Base-by-base conservation (phyloP, 2,888 invertebrate genomes). In the Azorinus chamasolen region DNA sequence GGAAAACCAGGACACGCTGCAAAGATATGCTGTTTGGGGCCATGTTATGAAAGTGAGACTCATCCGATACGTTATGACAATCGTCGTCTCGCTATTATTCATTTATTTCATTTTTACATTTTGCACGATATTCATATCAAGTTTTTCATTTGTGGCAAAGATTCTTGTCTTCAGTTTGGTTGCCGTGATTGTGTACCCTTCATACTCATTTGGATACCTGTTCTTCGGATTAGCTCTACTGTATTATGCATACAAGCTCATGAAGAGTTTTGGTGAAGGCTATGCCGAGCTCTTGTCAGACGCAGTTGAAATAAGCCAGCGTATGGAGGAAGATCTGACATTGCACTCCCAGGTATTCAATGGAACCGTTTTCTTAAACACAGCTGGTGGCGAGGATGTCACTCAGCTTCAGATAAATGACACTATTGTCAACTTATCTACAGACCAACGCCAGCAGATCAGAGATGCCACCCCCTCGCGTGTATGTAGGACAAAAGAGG, bases 161-260 rank as follows among this genome's bases (percentile, higher is more conserved):
- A 4, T 32, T 32, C 32, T 32, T 32, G 32, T 32, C 5, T 32
- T 32, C 10, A 32, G 32, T 32, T 32, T 32, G 14, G 51, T 65
- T 32, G 65, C 72, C 2, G 61, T 72, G 5, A 20, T 72, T 27
- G 27, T 65, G n/a, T 72, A 54, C 27, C 72, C 72, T 3, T 25
- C 65, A 1, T 27, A 20, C n/a, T 51, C 72, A 6, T 72, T 72
- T 46, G 63, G 75, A 8, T 69, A 68, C 25, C 20, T 64, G 53
- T 69, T 63, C 39, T 63, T 63, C n/a, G 57, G 37, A 10, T 32
- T 57, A 3, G 53, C 45, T 24, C 32, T 69, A 3, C 10, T 57
- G 10, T 69, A 63, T 24, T 63, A 63, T 43, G 39, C 32, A 6
- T 32, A 32, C 32, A 32, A 32, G 10, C 5, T 32, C 10, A 6